Evolutionary conservation across 2,797 vertebrate species (phyloP).

Genomic region (Gymnothorax reevesii): DNA sequence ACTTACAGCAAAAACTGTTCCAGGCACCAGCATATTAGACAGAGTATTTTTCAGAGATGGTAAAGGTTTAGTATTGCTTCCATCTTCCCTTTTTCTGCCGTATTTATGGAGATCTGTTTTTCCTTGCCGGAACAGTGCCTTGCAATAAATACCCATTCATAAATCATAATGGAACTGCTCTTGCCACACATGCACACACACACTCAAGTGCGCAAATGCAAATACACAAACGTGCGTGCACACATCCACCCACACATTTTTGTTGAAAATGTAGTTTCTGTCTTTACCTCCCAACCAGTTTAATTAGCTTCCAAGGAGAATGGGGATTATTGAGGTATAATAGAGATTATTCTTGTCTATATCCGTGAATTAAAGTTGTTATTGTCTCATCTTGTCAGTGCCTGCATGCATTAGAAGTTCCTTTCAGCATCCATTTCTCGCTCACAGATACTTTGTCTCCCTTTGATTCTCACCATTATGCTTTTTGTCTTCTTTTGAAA

Average conservation of each 20-base stretch:
- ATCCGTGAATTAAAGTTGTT: neutral
- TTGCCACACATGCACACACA: constrained; percentile 14
- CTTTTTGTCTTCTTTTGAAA: neutral
- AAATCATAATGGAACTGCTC: neutral
- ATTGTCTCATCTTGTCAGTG: neutral
- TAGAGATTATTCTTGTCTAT: neutral
- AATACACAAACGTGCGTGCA: constrained; percentile 14
- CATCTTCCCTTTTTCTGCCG: neutral
- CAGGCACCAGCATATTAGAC: constrained; percentile 55
- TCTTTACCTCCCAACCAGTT: neutral
- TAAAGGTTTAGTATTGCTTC: neutral
- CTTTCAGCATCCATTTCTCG: neutral
- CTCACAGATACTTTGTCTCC: neutral
- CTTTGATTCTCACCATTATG: neutral
- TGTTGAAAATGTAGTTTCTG: neutral
- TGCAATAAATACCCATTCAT: neutral
- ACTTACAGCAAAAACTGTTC: constrained; percentile 46
- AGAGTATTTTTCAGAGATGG: constrained; percentile 56
- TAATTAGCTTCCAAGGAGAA: neutral
- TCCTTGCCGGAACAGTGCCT: neutral
- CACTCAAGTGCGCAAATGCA: neutral
- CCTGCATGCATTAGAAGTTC: neutral
- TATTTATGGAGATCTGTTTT: constrained; percentile 1
- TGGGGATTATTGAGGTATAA: neutral
- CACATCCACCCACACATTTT: neutral